Percentiles rank a stretch among this genome's conserved stretches.
Evolutionary conservation across 2,797 vertebrate species (phyloP).

Genomic region (Dermochelys coriacea): DNA sequence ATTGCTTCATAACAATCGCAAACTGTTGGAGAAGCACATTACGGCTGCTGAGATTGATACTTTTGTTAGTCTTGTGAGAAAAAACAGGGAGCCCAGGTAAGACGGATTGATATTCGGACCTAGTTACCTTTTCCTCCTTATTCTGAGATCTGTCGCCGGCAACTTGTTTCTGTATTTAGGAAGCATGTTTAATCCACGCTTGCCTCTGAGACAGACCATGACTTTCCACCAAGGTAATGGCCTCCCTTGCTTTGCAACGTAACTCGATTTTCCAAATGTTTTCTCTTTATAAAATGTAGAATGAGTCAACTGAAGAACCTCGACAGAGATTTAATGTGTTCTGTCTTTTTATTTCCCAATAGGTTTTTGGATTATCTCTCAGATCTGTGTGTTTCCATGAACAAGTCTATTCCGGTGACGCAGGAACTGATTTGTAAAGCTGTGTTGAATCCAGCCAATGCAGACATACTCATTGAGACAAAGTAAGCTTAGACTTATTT

Average conservation of each 20-base stretch:
- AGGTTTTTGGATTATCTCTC: constrained; percentile 99
- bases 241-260: not conserved
- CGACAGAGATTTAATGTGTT: constrained; percentile 27
- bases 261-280: not conserved
- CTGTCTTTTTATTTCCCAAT: constrained; percentile 18
- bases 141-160: not conserved
- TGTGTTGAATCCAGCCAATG: constrained; percentile 93
- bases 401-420: constrained; percentile 97
- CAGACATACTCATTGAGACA: constrained; percentile 98
- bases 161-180: not conserved
- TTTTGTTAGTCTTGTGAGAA: constrained; percentile 97
- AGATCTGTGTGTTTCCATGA: constrained; percentile 98
- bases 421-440: constrained; percentile 99
- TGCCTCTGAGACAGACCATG: not conserved
- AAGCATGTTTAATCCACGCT: not conserved
- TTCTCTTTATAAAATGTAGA: not conserved
- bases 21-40: constrained; percentile 98
- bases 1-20: constrained; percentile 97
- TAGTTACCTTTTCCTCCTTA: not conserved
- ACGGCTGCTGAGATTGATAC: constrained; percentile 98
- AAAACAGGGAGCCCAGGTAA: constrained; percentile 97
- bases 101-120: not conserved
- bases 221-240: constrained; percentile 13
- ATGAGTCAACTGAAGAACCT: constrained; percentile 1
- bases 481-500: constrained; percentile 84